These are phyloP conservation scores for Capitella teleta DNA, from an alignment of 1,140 invertebrate genomes.

Conservation along the genomic window DNA sequence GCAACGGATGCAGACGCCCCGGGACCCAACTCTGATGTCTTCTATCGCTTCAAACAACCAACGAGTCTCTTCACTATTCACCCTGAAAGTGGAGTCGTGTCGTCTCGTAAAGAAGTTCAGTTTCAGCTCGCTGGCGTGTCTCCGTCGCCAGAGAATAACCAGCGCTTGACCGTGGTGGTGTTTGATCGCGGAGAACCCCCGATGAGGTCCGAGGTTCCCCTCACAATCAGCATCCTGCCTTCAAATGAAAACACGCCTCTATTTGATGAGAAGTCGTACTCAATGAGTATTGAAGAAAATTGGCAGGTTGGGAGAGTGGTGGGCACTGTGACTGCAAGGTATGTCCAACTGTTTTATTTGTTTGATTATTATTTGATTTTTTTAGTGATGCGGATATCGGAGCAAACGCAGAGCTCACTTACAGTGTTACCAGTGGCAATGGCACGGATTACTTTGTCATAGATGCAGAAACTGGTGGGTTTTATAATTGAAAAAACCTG, in stretches of 20 bases:
- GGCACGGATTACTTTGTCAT: too few species aligned
- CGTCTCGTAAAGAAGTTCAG: conserved; percentile 66
- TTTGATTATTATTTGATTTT: too few species aligned
- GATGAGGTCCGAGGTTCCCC: conserved; percentile 50
- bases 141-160: conserved; percentile 74
- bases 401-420: conserved; percentile 30
- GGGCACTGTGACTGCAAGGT: conserved; percentile 66
- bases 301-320: too few species aligned
- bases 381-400: conserved; percentile 29
- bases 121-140: conserved; percentile 65
- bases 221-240: conserved; percentile 29
- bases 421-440: too few species aligned
- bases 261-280: conserved; percentile 27
- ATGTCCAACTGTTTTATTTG: too few species aligned
- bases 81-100: conserved; percentile 76
- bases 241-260: conserved; percentile 34
- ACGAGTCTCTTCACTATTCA: conserved; percentile 84
- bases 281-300: conserved; percentile 60
- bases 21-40: conserved; percentile 85
- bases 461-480: too few species aligned
- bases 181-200: conserved; percentile 91
- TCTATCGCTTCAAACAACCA: conserved; percentile 73
- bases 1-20: conserved; percentile 79
- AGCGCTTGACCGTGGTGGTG: conserved; percentile 70
- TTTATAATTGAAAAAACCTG: too few species aligned